phyloP scores from a whole-genome alignment of 1,140 invertebrate genomes.

The Amphibalanus amphitrite region DNA sequence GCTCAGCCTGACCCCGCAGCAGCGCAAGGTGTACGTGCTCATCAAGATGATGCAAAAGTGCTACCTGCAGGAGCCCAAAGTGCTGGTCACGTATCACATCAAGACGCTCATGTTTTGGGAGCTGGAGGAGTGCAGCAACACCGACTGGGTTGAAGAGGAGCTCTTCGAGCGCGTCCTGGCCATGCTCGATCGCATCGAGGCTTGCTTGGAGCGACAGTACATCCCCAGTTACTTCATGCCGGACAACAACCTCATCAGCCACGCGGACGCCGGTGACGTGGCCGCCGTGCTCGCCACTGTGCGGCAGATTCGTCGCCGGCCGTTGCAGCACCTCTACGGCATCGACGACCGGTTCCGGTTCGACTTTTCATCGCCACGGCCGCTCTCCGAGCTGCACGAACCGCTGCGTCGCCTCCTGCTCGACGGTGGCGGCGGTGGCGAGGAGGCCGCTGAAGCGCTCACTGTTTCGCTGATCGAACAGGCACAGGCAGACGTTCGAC shows the following conservation, averaged over 20 bases:
- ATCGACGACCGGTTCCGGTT: too few relatives aligned
- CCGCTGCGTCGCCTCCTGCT: too few relatives aligned
- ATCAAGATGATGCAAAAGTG: background rate
- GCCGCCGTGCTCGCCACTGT: background rate
- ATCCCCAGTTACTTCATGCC: background rate
- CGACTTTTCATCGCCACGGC: too few relatives aligned
- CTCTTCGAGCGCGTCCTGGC: background rate
- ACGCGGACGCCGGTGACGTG: background rate
- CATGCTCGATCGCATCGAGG: background rate
- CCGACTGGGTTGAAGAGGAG: background rate
- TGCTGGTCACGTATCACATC: background rate
- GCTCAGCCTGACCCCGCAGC: background rate
- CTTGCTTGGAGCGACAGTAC: background rate
- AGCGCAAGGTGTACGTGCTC: background rate
- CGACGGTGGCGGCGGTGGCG: too few relatives aligned
- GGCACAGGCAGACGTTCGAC: too few relatives aligned
- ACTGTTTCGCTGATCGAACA: too few relatives aligned
- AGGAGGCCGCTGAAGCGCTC: too few relatives aligned
- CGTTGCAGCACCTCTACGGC: too few relatives aligned
- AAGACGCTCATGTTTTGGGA: background rate
- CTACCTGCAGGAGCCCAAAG: background rate
- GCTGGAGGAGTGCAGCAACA: background rate
- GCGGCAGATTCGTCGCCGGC: too few relatives aligned
- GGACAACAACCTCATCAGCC: background rate
- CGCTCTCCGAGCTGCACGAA: too few relatives aligned